These are phyloP conservation scores for Argentina silus DNA, from an alignment of 2,797 vertebrate genomes.

Conservation along the genomic window DNA sequence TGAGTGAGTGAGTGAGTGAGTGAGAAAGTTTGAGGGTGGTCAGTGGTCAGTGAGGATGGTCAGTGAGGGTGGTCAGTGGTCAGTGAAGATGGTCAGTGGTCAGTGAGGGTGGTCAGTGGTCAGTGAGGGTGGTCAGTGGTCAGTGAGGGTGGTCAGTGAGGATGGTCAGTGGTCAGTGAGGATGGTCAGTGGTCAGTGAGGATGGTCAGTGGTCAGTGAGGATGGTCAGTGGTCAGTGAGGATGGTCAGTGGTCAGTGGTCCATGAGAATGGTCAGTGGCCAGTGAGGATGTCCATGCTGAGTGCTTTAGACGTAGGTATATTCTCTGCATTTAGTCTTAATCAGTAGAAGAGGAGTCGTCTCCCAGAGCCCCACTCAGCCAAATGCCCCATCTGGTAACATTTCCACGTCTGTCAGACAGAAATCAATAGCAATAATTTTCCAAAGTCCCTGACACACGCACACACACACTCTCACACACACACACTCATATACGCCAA, in stretches of 20 bases:
- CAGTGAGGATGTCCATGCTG: not conserved
- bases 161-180: not conserved
- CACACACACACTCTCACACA: constrained; percentile 32
- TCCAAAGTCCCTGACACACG: constrained; percentile 79
- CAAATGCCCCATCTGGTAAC: constrained; percentile 97
- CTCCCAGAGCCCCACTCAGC: constrained; percentile 87
- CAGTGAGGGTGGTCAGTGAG: not conserved
- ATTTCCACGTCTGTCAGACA: constrained; percentile 93
- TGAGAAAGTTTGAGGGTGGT: not conserved
- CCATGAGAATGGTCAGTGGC: constrained; percentile 29
- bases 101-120: not conserved
- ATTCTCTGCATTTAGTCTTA: constrained; percentile 51
- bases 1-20: constrained; percentile 26
- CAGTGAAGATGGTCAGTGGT: too few relatives aligned
- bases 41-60: too few relatives aligned
- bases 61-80: not conserved
- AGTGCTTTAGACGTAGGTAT: not conserved
- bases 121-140: not conserved
- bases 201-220: not conserved
- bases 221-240: not conserved
- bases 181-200: not conserved
- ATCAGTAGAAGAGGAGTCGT: constrained; percentile 71
- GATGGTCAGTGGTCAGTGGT: constrained; percentile 46
- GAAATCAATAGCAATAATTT: constrained; percentile 99
- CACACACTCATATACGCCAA: constrained; percentile 22